Base-by-base conservation (phyloP, 2,797 vertebrate genomes). In the Nyctalus aviator region DNA sequence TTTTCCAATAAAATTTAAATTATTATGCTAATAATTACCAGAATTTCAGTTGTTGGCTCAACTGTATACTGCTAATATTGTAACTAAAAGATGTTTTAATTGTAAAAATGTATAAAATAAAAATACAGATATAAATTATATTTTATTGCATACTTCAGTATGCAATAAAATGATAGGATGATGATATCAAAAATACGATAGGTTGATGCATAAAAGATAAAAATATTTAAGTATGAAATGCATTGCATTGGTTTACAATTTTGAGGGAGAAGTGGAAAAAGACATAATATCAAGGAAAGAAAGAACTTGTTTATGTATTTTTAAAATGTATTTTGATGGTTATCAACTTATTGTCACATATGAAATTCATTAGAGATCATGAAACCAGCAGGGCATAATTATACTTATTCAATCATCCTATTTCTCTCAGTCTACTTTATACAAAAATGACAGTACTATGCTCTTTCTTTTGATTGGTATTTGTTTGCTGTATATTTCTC, bases 1-100 rank as follows among this genome's bases (percentile, higher is more conserved):
- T 59, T 69, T 77, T 83, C n/a, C 9, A 82, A 92, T 17, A 50
- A 85, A 93, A 68, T 77, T 79, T 57, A 90, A 84, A 25, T 15
- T 25, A 64, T 73, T 62, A 72, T 57, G 6, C 66, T 69, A 82
- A 59, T 55, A 78, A 55, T 55, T 71, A 50, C 0, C 8, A 57
- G 14, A 86, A 83, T 75, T 62, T 53, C 57, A 59, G 20, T 46
- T 69, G 5, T 27, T 87, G 18, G 7, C 27, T 73, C 11, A 82
- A 7, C 1, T 59, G 18, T 44, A 1, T 66, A 57, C 3, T 86
- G 6, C 8, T 48, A 84, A 46, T 44, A 90, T 5, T 50, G 0
- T 72, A 86, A 46, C 6, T 72, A 71, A 85, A 89, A 68, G 30
- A 32, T 35, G 62, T 37, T 23, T 87, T 23, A 59, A 50, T 41